Base-by-base conservation (phyloP, 2,797 vertebrate species). In the Clarias fuscus region DNA sequence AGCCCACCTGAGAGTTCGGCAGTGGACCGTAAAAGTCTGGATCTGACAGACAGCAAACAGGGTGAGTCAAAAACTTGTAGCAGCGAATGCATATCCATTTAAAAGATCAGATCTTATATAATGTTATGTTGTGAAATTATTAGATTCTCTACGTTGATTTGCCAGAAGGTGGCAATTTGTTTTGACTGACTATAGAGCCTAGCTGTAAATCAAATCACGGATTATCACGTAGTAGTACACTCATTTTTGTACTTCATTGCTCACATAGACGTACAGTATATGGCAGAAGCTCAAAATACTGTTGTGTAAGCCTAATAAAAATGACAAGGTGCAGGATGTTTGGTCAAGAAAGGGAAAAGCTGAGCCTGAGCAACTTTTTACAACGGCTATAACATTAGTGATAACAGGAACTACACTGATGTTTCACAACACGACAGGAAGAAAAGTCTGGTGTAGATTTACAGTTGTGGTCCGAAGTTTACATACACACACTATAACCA, bases 21-120 rank as follows among this genome's bases (percentile, higher is more conserved):
- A 72, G 96, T 96, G 72, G 97, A 98, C 85, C 96, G 98, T 88
- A 98, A 97, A 92, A 99, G 97, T 24, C 73, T 95, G 73, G 98
- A 99, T 91, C 95, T 99, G 89, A 96, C 96, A 0, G 98, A 99
- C 86, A 94, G 96, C 89, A 97, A 95, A 86, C 95, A 97, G 83
- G 97, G 98, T 99, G 92, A 96, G 95, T 62, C 27, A 13, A 82
- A 33, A 48, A 0, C 15, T 4, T 61, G 17, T 37, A 59, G 18
- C 56, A 33, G 0, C 5, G 22, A 59, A 33, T 64, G 17, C 5
- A 43, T 43, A 13, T 62, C 13, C 20, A 56, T 79, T 62, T 40
- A 61, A 62, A 62, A 1, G 1, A 7, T 15, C 58, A 37, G 56
- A 61, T 61, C 56, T 53, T 53, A 53, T 13, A 53, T 53, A 13